Conservation (phyloP, 2,888 invertebrate species). For the Patella depressa region DNA sequence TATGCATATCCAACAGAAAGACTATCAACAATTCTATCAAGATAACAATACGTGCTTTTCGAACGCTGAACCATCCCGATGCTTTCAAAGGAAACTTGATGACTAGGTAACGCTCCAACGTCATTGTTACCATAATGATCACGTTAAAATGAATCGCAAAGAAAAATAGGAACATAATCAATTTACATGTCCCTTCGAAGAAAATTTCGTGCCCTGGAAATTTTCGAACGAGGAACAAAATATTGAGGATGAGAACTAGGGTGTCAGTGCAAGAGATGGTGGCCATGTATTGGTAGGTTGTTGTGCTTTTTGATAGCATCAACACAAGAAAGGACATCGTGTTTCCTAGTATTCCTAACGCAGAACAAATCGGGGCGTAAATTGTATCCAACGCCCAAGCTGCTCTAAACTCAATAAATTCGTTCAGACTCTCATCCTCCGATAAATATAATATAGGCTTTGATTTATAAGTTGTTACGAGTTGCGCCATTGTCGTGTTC, state of each 20-base stretch:
- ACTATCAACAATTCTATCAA: conserved; percentile 16
- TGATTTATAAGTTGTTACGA: conserved; percentile 4
- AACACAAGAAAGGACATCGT: conserved; percentile 26
- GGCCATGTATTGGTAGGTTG: conserved; percentile 33
- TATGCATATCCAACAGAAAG: conserved; percentile 24
- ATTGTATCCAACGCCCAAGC: conserved; percentile 14
- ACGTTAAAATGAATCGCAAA: conserved; percentile 33
- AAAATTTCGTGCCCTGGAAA: conserved; percentile 30
- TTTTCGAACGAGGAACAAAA: conserved; percentile 29
- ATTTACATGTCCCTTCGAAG: conserved; percentile 24
- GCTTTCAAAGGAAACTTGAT: conserved; percentile 29
- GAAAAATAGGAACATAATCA: conserved; percentile 27
- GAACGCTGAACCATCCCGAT: conserved; percentile 15
- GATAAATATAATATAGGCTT: conserved; percentile 12
- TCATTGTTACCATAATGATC: conserved; percentile 29
- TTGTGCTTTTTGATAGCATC: conserved; percentile 13
- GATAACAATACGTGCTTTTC: conserved; percentile 15
- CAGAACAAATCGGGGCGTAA: conserved; percentile 19
- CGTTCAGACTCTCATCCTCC: conserved; percentile 10
- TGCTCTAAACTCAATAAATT: conserved; percentile 18
- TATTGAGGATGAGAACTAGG: conserved; percentile 28
- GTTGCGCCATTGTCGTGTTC: background rate
- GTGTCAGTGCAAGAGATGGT: conserved; percentile 28
- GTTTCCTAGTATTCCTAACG: conserved; percentile 30
- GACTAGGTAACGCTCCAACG: conserved; percentile 32